Evolutionary conservation across 2,113 vertebrate genomes (phyloP), one percentile per base, ranked within the genome.

Genomic region (Crotalus tigris): DNA sequence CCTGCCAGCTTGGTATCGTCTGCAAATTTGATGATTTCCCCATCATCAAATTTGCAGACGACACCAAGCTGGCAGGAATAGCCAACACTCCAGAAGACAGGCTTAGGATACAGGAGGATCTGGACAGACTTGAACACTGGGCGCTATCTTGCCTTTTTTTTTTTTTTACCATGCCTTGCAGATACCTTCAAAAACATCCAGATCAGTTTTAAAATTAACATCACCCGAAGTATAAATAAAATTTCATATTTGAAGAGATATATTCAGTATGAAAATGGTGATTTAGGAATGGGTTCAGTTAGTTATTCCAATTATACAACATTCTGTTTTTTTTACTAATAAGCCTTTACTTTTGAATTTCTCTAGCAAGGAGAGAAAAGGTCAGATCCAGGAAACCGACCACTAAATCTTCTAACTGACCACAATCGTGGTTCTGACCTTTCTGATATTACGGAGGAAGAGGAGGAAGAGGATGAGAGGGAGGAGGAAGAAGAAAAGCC

Each of bases 361-460:
- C 92, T 53, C 89, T 7, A 95, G 81, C 95, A 98, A 95, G 97
- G 96, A 94, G 97, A 98, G 91, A 98, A 98, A 21, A 51, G 95
- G 0, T 95, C 96, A 0, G 98, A 98, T 59, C 95, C 97, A 26
- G 96, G 97, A 55, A 92, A 87, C 85, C 91, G 92, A 46, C 94
- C 96, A 24, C 95, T 96, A 86, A 97, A 94, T 61, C 97, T 98
- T 90, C 97, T 98, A 4, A 95, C 97, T 81, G 99, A 99, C 91
- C 99, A 98, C 94, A 98, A 97, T 95, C 98, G 98, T 0, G 98
- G 97, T 58, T 99, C 99, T 39, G 99, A 99, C 96, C 98, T 99
- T 49, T 99, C 99, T 0, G 99, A 99, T 96, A 99, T 99, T 95
- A 97, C 99, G 95, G 99, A 99, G 94, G 99, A 99, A 91, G 99